Conservation (phyloP, 1,140 invertebrate species). For the Thrips palmi region DNA sequence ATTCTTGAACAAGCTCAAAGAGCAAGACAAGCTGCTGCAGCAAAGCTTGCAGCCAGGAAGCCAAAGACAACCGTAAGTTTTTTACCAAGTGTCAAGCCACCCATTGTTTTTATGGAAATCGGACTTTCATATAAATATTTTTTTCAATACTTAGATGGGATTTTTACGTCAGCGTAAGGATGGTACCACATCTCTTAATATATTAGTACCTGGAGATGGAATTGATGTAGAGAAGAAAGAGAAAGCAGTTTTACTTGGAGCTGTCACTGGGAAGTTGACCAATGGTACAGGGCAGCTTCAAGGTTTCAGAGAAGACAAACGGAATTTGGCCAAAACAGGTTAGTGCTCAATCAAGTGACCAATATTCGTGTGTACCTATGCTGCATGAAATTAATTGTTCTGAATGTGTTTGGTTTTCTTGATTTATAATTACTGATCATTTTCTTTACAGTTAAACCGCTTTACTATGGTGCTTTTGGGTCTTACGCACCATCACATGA, state of each 20-base stretch:
- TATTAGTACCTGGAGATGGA: conserved; percentile 63
- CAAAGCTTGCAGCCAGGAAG: conserved; percentile 37
- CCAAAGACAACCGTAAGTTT: conserved; percentile 25
- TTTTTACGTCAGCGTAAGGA: conserved; percentile 63
- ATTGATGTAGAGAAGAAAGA: conserved; percentile 48
- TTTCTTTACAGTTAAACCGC: conserved; percentile 48
- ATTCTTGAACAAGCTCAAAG: conserved; percentile 50
- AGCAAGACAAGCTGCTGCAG: conserved; percentile 43
- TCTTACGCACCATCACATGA: conserved; percentile 91
- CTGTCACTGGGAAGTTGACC: conserved; percentile 59
- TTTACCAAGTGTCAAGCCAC: too few species aligned
- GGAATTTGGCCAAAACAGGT: conserved; percentile 68
- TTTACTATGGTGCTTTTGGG: conserved; percentile 88
- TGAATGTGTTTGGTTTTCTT: not conserved
- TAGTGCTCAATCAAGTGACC: too few species aligned
- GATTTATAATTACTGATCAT: conserved; percentile 6
- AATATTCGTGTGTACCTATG: not conserved
- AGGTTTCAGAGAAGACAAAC: conserved; percentile 70
- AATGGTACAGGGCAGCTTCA: conserved; percentile 50
- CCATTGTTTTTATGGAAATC: conserved; percentile 4
- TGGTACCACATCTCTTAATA: conserved; percentile 72
- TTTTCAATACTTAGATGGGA: conserved; percentile 40
- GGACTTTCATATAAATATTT: not conserved
- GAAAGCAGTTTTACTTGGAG: conserved; percentile 63
- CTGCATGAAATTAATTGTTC: conserved; percentile 1